Percentiles rank a stretch among this genome's conserved stretches.
Evolutionary conservation across 2,888 invertebrate genomes (phyloP).

Genomic region (Pachycephus smyrnensis): DNA sequence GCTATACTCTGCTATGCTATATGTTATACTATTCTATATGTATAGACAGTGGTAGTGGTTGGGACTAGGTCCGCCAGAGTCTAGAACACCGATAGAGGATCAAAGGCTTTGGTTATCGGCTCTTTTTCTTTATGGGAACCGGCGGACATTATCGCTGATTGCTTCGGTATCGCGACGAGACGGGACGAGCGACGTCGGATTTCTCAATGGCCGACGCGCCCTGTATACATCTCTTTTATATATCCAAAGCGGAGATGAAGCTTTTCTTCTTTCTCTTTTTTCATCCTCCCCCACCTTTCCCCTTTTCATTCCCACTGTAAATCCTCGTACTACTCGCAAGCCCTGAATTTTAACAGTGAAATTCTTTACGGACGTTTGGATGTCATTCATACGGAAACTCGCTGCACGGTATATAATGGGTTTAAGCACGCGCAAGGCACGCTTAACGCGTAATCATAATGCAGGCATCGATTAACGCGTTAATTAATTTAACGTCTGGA

Average conservation of each 20-base stretch:
- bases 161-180: constrained; percentile 24
- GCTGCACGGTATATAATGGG: too few relatives aligned
- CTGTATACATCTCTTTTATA: not conserved
- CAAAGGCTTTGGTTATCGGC: constrained; percentile 41
- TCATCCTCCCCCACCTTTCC: not conserved
- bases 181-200: not conserved
- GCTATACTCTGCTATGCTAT: too few relatives aligned
- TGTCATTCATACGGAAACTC: not conserved
- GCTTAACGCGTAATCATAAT: too few relatives aligned
- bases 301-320: not conserved
- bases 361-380: not conserved
- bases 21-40: not conserved
- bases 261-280: not conserved
- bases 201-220: not conserved
- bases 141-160: constrained; percentile 40
- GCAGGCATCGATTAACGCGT: too few relatives aligned
- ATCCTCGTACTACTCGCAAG: not conserved
- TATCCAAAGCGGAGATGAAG: not conserved
- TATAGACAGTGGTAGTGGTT: not conserved
- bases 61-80: constrained; percentile 1
- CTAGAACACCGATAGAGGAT: constrained; percentile 32
- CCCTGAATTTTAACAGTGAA: not conserved
- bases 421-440: too few relatives aligned
- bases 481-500: too few relatives aligned
- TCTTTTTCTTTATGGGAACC: constrained; percentile 37